Evolutionary conservation across 2,113 vertebrate species (phyloP).

Genomic region (Bufo gargarizans): DNA sequence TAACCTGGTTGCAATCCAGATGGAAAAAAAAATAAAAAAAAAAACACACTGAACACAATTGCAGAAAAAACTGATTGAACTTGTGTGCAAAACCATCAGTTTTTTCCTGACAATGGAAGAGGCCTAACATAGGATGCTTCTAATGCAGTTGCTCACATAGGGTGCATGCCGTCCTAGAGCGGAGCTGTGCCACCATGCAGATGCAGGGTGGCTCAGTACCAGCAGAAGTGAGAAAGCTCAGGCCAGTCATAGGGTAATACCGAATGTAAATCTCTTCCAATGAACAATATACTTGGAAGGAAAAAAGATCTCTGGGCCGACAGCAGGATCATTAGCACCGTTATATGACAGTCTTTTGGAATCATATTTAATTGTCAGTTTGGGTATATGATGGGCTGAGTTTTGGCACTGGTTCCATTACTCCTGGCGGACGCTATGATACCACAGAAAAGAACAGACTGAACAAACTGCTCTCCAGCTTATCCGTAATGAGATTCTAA

Average conservation of each 20-base stretch:
- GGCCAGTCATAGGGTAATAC: neutral
- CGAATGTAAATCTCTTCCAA: neutral
- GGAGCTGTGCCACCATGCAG: neutral
- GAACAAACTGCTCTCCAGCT: neutral
- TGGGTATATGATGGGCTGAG: neutral
- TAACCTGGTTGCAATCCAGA: too few relatives aligned
- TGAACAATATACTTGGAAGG: neutral
- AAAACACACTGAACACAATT: too few relatives aligned
- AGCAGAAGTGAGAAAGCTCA: neutral
- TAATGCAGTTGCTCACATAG: neutral
- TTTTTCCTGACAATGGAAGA: too few relatives aligned
- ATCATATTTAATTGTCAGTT: neutral
- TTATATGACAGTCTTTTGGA: slow-evolving; percentile 2
- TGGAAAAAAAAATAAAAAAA: too few relatives aligned
- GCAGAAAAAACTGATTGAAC: too few relatives aligned
- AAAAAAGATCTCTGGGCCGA: neutral
- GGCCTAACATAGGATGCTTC: too few relatives aligned
- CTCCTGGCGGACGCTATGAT: slow-evolving; percentile 7
- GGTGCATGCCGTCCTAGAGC: neutral
- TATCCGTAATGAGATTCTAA: too few relatives aligned
- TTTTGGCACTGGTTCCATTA: slow-evolving; percentile 18
- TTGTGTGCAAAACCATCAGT: too few relatives aligned
- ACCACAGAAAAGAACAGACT: slow-evolving; percentile 13
- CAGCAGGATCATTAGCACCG: neutral
- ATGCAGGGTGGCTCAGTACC: neutral